Base-by-base conservation (phyloP, 2,888 invertebrate species). In the Glaucopsyche alexis region DNA sequence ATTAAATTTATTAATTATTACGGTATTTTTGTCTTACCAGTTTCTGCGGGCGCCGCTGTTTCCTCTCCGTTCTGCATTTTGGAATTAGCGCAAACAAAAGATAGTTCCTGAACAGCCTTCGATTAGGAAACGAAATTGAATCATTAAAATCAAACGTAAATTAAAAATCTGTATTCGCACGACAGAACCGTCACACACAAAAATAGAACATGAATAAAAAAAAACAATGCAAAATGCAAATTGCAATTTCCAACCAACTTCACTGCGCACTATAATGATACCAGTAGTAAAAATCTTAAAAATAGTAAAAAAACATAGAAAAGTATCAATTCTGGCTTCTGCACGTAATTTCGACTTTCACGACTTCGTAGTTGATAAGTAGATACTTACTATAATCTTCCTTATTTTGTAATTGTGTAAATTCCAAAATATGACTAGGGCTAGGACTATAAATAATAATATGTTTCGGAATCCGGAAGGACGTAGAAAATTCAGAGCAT, bases 121-220 rank as follows among this genome's bases (percentile, higher is more conserved):
- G 83, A 85, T 82, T 76, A 80, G 83, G 77, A 84, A 83, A 86
- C 82, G 88, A 87, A 77, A 83, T 78, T 82, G 84, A 85, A 86
- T 83, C 89, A 91, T 89, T 83, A 88, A 88, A 87, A 84, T 87
- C 85, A 84, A 83, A 84, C 84, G 82, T 83, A 85, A 89, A 89
- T 82, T 86, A 84, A 82, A 85, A 45, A 84, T 85, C 82, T 81
- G 86, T 85, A 80, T 84, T 83, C 80, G 86, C 84, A 84, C 83
- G 83, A 91, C 88, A 84, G 89, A 87, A 89, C 92, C 91, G 92
- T 93, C 93, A 92, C 90, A 88, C 92, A 91, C 91, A 90, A 93
- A 92, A 93, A 93, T 93, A 93, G 93, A 93, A 92, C 89, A 89
- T 89, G 91, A 91, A 87, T 90, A 88, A 90, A 91, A 91, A 90